Evolutionary conservation across 2,888 invertebrate genomes (phyloP).

Genomic region (Cordilura impudica): DNA sequence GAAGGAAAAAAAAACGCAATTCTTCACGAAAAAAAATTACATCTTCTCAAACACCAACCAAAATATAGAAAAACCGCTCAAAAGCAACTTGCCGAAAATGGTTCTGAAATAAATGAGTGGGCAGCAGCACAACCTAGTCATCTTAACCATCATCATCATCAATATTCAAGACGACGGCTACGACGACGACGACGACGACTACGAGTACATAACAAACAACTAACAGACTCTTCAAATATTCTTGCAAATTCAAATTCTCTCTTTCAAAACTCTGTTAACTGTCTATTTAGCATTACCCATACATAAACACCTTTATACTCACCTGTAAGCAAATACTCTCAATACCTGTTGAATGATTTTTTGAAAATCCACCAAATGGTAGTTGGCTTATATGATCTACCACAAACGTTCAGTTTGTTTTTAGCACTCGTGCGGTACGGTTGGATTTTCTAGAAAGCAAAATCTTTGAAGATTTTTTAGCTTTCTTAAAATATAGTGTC

Average conservation of each 20-base stretch:
- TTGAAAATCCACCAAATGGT: slow-evolving; percentile 40
- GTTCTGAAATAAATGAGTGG: slow-evolving; percentile 49
- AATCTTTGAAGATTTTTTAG: slow-evolving; percentile 39
- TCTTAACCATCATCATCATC: slow-evolving; percentile 24
- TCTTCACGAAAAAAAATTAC: slow-evolving; percentile 21
- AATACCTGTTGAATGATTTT: slow-evolving; percentile 40
- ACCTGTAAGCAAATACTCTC: slow-evolving; percentile 46
- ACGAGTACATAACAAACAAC: background rate
- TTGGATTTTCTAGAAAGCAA: slow-evolving; percentile 62
- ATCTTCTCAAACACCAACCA: slow-evolving; percentile 30
- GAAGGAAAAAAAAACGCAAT: background rate
- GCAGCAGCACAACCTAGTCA: slow-evolving; percentile 49
- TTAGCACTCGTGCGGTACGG: slow-evolving; percentile 62
- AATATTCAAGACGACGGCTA: background rate
- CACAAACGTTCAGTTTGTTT: slow-evolving; percentile 57
- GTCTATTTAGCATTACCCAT: slow-evolving; percentile 42
- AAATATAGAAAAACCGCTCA: slow-evolving; percentile 28
- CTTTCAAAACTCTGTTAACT: slow-evolving; percentile 47
- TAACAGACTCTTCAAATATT: background rate
- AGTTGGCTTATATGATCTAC: slow-evolving; percentile 26
- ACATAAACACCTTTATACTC: background rate
- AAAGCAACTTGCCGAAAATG: slow-evolving; percentile 55
- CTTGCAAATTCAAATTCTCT: background rate
- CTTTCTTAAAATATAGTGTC: slow-evolving; percentile 30
- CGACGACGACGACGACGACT: background rate